Evolutionary conservation across 2,888 invertebrate species (phyloP).

Genomic region (Drosophila ezoana): DNA sequence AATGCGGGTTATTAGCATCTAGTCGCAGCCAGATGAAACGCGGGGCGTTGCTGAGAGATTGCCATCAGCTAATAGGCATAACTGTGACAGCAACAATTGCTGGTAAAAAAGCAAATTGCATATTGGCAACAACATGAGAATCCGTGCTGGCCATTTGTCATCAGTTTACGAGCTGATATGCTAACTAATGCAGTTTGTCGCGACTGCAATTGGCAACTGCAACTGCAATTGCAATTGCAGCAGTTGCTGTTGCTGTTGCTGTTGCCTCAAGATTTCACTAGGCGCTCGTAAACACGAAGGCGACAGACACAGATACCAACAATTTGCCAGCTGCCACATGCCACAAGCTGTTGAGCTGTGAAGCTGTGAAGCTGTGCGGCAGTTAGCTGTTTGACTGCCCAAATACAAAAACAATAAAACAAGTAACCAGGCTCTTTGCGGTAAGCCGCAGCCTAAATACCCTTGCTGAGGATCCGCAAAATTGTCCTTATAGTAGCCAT

Average conservation of each 20-base stretch:
- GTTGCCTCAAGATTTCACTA: constrained; percentile 55
- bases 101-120: constrained; percentile 34
- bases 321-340: constrained; percentile 67
- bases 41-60: constrained; percentile 41
- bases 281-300: constrained; percentile 18
- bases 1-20: constrained; percentile 23
- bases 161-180: constrained; percentile 53
- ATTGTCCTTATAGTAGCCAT: too few species aligned
- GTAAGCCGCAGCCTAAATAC: too few species aligned
- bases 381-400: constrained; percentile 40
- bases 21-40: constrained; percentile 22
- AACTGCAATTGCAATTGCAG: constrained; percentile 2
- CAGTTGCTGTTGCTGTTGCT: constrained; percentile 11
- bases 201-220: constrained; percentile 17
- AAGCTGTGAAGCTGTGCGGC: constrained; percentile 45
- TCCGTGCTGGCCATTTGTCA: constrained; percentile 48
- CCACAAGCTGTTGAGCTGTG: constrained; percentile 50
- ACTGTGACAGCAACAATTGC: constrained; percentile 19
- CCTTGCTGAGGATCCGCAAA: too few species aligned
- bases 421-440: too few species aligned
- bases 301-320: constrained; percentile 21
- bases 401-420: neutral
- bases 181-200: constrained; percentile 45
- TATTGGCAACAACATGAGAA: constrained; percentile 55
- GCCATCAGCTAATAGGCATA: constrained; percentile 52